phyloP scores from a whole-genome alignment of 2,797 vertebrate species.

The Halcyon badia region DNA sequence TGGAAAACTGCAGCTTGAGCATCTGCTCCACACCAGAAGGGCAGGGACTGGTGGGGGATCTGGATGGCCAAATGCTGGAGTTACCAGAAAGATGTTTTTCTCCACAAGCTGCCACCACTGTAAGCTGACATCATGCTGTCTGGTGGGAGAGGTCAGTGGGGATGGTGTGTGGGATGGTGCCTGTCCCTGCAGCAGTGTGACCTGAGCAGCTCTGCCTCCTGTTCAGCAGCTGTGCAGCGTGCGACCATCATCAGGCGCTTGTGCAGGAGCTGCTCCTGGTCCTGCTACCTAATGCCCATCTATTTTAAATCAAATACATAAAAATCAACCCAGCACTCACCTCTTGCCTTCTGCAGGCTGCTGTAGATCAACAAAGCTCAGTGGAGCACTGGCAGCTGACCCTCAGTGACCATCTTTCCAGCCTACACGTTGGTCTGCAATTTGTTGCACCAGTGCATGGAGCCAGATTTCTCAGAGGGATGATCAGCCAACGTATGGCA shows the following conservation, averaged over 20 bases:
- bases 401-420: background rate
- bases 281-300: background rate
- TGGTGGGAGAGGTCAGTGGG: background rate
- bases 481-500: accelerated
- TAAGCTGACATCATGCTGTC: background rate
- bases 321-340: accelerated
- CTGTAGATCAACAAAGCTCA: accelerated
- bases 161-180: accelerated
- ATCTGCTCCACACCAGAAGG: background rate
- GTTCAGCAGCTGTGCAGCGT: accelerated
- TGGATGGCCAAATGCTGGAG: accelerated
- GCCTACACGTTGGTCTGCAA: accelerated
- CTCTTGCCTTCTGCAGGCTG: background rate
- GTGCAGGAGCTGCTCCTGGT: background rate
- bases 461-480: background rate
- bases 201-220: background rate
- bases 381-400: accelerated
- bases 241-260: background rate
- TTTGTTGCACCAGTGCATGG: accelerated
- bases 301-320: background rate
- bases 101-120: accelerated
- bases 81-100: background rate
- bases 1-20: background rate
- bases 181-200: accelerated
- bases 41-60: background rate